These are phyloP conservation scores for Pachyseris speciosa DNA, from an alignment of 64 coral and sea anemone genomes.

Conservation along the genomic window DNA sequence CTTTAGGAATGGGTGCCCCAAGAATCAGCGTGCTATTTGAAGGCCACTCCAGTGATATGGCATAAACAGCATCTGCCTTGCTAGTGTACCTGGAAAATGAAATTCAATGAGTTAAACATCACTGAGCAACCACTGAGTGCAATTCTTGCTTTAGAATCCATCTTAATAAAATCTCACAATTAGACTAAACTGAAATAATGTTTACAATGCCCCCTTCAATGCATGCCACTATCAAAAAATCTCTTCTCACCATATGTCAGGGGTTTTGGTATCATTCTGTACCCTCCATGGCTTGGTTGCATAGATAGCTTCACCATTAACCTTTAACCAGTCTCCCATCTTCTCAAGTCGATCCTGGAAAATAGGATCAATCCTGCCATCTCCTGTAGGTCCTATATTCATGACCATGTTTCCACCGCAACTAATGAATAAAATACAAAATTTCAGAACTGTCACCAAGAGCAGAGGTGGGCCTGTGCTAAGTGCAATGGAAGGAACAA, in stretches of 20 bases:
- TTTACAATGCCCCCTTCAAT: too few species aligned
- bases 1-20: conserved; percentile 42
- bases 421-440: background rate
- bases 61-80: conserved; percentile 66
- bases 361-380: conserved; percentile 85
- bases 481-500: too few species aligned
- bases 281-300: conserved; percentile 87
- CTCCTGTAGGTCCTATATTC: conserved; percentile 89
- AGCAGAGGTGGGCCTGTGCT: too few species aligned
- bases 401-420: conserved; percentile 94
- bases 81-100: conserved; percentile 77
- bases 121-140: too few species aligned
- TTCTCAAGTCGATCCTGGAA: conserved; percentile 90
- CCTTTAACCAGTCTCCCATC: conserved; percentile 86
- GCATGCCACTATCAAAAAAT: too few species aligned
- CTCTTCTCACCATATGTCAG: conserved; percentile 76
- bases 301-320: conserved; percentile 95
- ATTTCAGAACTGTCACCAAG: too few species aligned
- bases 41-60: conserved; percentile 88
- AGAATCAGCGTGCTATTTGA: conserved; percentile 34
- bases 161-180: background rate
- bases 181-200: too few species aligned
- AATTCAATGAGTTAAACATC: background rate
- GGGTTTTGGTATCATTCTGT: conserved; percentile 89
- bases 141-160: too few species aligned